Evolutionary conservation across 2,888 invertebrate species (phyloP), one percentile per base, ranked within the genome.

Genomic region (Andrena bucephala): DNA sequence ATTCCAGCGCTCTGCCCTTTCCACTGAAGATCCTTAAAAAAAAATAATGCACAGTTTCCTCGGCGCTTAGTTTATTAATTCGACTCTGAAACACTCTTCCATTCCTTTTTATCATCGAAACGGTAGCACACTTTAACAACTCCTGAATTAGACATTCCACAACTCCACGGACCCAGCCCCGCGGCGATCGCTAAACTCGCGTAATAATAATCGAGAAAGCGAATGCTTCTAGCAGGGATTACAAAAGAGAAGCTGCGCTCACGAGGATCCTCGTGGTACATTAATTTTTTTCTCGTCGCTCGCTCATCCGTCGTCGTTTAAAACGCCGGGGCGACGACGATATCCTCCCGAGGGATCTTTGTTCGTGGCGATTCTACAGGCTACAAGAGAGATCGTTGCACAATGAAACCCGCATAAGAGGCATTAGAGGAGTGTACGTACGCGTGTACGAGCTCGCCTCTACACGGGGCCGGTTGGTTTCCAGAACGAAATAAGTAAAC

Each of bases 371-470:
- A 85, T 85, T 80, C 83, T 69, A 73, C 78, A 77, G 78, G 80
- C 85, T 80, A 83, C 85, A 81, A 27, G 57, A 81, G 86, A 87
- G 83, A 85, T 87, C 81, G 76, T 78, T 83, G 87, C 85, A 87
- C 83, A 87, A 85, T 85, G 76, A 83, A 67, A 85, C 85, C 87
- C 87, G 87, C 77, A 85, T 83, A 85, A 87, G 81, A 76, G 87
- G 73, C 66, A 87, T 83, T 80, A 85, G 75, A 74, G 73, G 68
- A 72, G 69, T 69, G 63, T 72, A 71, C 71, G 74, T 76, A 69
- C 68, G 77, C 62, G 71, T 27, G 42, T 4, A 42, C 42, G 42
- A 42, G 42, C 42, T 42, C 68, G 67, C 72, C 52, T 24, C 71
- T 71, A 75, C 71, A 48, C 72, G 65, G 42, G 52, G 62, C 71